Evolutionary conservation across 2,888 invertebrate genomes (phyloP).

Genomic region (Drosophila bunnanda): DNA sequence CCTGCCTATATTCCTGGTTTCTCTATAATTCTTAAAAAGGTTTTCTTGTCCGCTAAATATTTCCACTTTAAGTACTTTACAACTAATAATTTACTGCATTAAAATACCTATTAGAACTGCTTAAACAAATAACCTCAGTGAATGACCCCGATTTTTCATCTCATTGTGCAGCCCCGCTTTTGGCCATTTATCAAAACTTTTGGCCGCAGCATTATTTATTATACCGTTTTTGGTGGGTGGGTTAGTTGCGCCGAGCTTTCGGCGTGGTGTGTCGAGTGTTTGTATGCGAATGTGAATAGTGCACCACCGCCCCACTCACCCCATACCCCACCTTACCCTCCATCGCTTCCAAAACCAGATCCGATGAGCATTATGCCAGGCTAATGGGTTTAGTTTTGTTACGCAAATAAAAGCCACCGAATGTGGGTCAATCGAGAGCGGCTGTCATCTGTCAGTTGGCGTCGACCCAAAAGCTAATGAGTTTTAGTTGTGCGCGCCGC

Average conservation of each 20-base stretch:
- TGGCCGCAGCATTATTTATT: constrained; percentile 38
- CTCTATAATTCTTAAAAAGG: neutral
- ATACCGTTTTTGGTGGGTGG: constrained; percentile 38
- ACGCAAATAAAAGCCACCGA: constrained; percentile 68
- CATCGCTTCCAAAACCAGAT: constrained; percentile 24
- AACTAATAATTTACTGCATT: neutral
- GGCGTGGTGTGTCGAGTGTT: constrained; percentile 13
- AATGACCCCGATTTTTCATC: constrained; percentile 15
- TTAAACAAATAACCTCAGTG: neutral
- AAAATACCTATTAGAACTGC: neutral
- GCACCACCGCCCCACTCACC: constrained; percentile 52
- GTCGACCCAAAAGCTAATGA: constrained; percentile 55
- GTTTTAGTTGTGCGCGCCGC: constrained; percentile 68
- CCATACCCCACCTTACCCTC: constrained; percentile 9
- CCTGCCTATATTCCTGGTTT: neutral
- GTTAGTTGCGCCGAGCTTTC: constrained; percentile 30
- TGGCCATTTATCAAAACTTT: constrained; percentile 47
- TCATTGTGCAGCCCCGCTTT: constrained; percentile 19
- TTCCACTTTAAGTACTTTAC: neutral
- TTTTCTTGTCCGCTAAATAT: neutral
- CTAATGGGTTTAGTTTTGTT: constrained; percentile 77
- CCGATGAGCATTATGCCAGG: constrained; percentile 62
- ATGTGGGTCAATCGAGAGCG: constrained; percentile 74
- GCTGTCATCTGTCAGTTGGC: constrained; percentile 29
- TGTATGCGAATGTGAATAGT: constrained; percentile 47